A percentile compares a stretch with the other conserved stretches of the same genome.
These are phyloP conservation scores for Ormyrus nitidulus DNA, from an alignment of 2,888 invertebrate genomes.

Conservation along the genomic window DNA sequence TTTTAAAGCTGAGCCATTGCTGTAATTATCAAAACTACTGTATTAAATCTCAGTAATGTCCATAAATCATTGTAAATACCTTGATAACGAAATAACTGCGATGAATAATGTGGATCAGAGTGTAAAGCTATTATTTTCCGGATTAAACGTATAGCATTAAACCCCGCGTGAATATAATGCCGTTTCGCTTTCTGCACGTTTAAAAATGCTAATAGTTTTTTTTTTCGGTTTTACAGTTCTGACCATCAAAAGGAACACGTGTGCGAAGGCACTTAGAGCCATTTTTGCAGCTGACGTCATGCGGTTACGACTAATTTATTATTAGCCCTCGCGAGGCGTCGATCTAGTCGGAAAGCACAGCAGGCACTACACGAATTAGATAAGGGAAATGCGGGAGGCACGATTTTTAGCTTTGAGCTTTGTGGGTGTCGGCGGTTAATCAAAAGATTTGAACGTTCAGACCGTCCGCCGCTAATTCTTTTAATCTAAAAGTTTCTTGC, in stretches of 20 bases:
- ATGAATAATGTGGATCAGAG: slow-evolving; percentile 29
- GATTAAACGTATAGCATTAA: too few species aligned
- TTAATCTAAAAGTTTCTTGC: too few species aligned
- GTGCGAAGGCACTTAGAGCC: not conserved
- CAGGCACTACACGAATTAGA: not conserved
- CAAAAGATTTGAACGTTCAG: not conserved
- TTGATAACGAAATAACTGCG: slow-evolving; percentile 8
- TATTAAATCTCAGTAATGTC: not conserved
- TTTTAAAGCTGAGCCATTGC: not conserved
- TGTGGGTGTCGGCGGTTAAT: not conserved
- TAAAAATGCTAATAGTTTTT: too few species aligned
- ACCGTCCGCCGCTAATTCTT: too few species aligned
- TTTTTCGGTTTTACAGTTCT: too few species aligned
- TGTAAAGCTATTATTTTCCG: slow-evolving; percentile 11
- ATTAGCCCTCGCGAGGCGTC: not conserved
- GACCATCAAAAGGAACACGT: too few species aligned
- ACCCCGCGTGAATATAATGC: too few species aligned
- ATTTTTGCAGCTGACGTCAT: slow-evolving; percentile 12
- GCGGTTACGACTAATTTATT: slow-evolving; percentile 15
- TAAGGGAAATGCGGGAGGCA: too few species aligned
- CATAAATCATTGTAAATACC: slow-evolving; percentile 33
- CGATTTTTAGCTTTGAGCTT: not conserved
- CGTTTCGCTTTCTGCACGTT: too few species aligned
- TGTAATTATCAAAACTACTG: slow-evolving; percentile 24
- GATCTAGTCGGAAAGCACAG: not conserved